Evolutionary conservation across 1,140 invertebrate genomes (phyloP), one percentile per base, ranked within the genome.

Genomic region (Listronotus oregonensis): DNA sequence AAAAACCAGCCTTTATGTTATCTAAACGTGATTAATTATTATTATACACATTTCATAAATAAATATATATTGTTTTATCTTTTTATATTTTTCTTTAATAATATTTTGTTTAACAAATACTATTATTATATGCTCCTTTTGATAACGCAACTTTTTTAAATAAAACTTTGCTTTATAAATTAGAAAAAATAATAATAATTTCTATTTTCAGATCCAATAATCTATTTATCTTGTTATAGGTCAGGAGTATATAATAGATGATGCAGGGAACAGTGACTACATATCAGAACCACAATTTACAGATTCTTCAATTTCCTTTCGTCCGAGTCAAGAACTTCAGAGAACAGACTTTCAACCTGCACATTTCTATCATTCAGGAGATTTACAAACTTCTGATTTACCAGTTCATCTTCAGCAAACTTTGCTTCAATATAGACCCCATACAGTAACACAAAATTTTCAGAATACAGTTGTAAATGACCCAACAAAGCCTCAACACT

Each of bases 381-480:
- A 78, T 55, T 59, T 78, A 12, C 73, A 78, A 67, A 78, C 77
- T 8, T 77, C 75, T 0, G 74, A 78, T 52, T 46, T 78, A n/a
- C 75, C 77, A 11, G 40, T 58, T 6, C 73, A 77, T 62, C 58
- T 77, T 12, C 75, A 75, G 54, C 70, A 77, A 52, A 78, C 72
- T 11, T 62, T 78, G 39, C 77, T 75, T 6, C 77, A 78, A 49
- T 78, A 78, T 50, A 58, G 71, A 43, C 21, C 21, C 1, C 21
- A 27, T 27, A 27, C 21, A 27, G 21, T 27, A 27, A 5, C 1
- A 27, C 55, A 72, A 50, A 52, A 34, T 47, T 51, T 11, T 32
- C 54, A 54, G 6, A 57, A 55, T n/a, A 27, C 15, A 42, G 12
- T 43, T 18, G 8, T 32, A 31, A 61, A 56, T 56, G 43, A 37